Base-by-base conservation (phyloP, 2,888 invertebrate species). In the Luperina nickerlii region DNA sequence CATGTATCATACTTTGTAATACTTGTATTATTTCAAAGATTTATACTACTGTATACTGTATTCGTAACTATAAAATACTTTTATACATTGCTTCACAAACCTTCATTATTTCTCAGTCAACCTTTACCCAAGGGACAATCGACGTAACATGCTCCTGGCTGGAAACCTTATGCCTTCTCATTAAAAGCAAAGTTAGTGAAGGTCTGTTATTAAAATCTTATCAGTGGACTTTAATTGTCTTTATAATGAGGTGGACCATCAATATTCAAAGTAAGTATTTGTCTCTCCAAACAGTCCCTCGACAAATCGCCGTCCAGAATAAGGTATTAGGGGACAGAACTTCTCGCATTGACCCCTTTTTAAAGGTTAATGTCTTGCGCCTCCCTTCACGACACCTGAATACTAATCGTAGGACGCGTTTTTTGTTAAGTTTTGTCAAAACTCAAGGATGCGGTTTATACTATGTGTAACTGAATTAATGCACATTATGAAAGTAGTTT, bases 271-370 rank as follows among this genome's bases (percentile, higher is more conserved):
- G 94, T 92, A 87, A 89, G 95, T 95, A 94, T 94, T 94, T 93
- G 92, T 92, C 91, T 91, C 84, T 89, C 89, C 92, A 92, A 94
- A 94, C 92, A 92, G 93, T 89, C 92, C 94, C 93, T 93, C 92
- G 92, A 92, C 93, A 94, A 95, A 95, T 94, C 93, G 93, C 91
- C 91, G 93, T 89, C 91, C 92, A 93, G 96, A 96, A 96, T 96
- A 96, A 95, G 94, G 94, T 96, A 96, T 96, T 94, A 96, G 95
- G 95, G 95, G 94, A 93, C 93, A 94, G 89, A 95, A 96, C 94
- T 96, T 95, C 94, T 96, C 95, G 95, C 96, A 94, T 95, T 95
- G 96, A 96, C 96, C 96, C 95, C 96, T 96, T 96, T 96, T 96
- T 94, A 96, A 96, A 96, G 96, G 96, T 96, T 96, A 96, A 96